Evolutionary conservation across 2,888 invertebrate genomes (phyloP).

Genomic region (Endotricha flammealis): DNA sequence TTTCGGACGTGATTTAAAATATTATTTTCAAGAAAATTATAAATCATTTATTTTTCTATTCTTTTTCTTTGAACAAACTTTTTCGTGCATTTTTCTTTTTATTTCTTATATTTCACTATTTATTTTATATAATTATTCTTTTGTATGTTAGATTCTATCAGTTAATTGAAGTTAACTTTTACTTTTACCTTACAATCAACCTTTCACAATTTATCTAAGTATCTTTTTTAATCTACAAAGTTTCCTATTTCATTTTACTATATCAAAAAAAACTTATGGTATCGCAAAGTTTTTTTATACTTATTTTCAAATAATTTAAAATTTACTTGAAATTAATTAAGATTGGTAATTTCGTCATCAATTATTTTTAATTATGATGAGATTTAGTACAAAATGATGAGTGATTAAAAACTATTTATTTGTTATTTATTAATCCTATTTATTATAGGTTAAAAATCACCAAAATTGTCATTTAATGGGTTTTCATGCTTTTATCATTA

Average conservation of each 20-base stretch:
- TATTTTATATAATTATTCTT: not conserved
- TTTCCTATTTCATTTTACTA: no score
- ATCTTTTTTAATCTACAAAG: no score
- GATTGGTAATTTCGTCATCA: not conserved
- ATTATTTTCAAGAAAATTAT: not conserved
- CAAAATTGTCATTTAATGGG: conserved; percentile 1
- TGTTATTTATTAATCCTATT: conserved; percentile 19
- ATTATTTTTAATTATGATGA: not conserved
- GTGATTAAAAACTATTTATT: conserved; percentile 13
- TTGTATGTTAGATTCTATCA: not conserved
- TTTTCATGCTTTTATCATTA: conserved; percentile 7
- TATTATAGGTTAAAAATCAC: conserved; percentile 11
- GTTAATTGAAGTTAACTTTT: no score
- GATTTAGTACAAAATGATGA: conserved; percentile 18
- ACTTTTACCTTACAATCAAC: no score
- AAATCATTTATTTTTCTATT: not conserved
- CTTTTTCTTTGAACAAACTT: not conserved
- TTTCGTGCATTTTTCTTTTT: no score
- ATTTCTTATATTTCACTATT: no score
- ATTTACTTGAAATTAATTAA: not conserved
- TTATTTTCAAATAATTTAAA: no score
- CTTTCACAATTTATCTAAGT: not conserved
- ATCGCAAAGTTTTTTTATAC: no score
- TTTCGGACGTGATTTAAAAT: no score
- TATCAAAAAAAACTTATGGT: no score